Percentiles rank a stretch among this genome's conserved stretches.
phyloP scores from a whole-genome alignment of 2,888 invertebrate species.

The Lasioglossum marginatum region DNA sequence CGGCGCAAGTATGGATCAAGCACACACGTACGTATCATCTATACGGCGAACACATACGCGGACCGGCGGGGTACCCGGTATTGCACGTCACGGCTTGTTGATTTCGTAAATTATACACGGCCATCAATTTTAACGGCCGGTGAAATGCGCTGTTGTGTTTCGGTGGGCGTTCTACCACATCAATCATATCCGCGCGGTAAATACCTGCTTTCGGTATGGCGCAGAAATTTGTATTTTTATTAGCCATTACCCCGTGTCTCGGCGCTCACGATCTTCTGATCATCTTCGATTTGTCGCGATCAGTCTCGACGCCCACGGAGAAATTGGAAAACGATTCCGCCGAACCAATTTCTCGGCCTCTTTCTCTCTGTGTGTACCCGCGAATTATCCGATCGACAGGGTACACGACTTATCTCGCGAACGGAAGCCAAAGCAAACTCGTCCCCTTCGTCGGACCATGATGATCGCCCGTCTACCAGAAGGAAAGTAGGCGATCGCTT shows the following conservation, averaged over 20 bases:
- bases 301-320: background rate
- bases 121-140: slow-evolving; percentile 79
- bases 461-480: background rate
- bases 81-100: slow-evolving; percentile 81
- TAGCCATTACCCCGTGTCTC: slow-evolving; percentile 62
- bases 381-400: slow-evolving; percentile 8
- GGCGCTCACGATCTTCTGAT: background rate
- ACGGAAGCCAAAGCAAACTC: slow-evolving; percentile 10
- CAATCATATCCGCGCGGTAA: slow-evolving; percentile 78
- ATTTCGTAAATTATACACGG: slow-evolving; percentile 81
- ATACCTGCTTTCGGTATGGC: slow-evolving; percentile 75
- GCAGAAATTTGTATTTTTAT: slow-evolving; percentile 76
- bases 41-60: slow-evolving; percentile 19
- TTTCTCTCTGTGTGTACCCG: background rate
- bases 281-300: background rate
- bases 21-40: slow-evolving; percentile 52
- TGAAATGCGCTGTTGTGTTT: slow-evolving; percentile 78
- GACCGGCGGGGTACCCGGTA: slow-evolving; percentile 60
- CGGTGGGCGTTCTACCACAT: slow-evolving; percentile 80
- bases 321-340: background rate
- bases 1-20: slow-evolving; percentile 73
- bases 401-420: slow-evolving; percentile 15
- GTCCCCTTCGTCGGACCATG: background rate
- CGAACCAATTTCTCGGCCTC: slow-evolving; percentile 3
- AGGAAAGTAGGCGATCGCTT: slow-evolving; percentile 26